Conservation (phyloP, 2,797 vertebrate genomes). For the Coccyzus lansbergi region DNA sequence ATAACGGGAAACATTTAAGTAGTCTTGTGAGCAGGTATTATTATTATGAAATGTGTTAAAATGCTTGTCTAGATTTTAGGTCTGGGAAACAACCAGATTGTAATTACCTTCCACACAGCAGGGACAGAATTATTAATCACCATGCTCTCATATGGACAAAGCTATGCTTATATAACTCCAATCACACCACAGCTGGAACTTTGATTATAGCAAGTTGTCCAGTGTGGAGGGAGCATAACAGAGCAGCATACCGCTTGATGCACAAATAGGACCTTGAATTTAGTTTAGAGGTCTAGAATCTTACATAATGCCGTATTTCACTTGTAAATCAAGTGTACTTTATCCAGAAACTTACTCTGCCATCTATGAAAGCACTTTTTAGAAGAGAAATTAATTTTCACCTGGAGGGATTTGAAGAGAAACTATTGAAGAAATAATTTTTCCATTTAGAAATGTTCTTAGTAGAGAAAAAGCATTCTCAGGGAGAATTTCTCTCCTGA, state of each 20-base stretch:
- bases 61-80: background rate
- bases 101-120: background rate
- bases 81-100: background rate
- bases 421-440: background rate
- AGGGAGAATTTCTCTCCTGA: background rate
- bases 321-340: background rate
- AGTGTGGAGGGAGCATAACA: background rate
- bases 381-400: background rate
- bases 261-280: background rate
- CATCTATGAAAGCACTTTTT: background rate
- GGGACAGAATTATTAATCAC: background rate
- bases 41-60: background rate
- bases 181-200: background rate
- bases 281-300: background rate
- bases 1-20: background rate
- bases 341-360: background rate
- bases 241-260: background rate
- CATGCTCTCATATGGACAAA: background rate
- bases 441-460: background rate
- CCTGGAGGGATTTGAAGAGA: background rate
- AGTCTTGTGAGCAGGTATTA: background rate
- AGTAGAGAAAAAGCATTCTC: background rate
- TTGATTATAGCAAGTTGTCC: background rate
- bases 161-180: rapidly evolving
- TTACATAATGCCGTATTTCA: background rate